Conservation (phyloP, 2,113 vertebrate species). For the Phycodurus eques region DNA sequence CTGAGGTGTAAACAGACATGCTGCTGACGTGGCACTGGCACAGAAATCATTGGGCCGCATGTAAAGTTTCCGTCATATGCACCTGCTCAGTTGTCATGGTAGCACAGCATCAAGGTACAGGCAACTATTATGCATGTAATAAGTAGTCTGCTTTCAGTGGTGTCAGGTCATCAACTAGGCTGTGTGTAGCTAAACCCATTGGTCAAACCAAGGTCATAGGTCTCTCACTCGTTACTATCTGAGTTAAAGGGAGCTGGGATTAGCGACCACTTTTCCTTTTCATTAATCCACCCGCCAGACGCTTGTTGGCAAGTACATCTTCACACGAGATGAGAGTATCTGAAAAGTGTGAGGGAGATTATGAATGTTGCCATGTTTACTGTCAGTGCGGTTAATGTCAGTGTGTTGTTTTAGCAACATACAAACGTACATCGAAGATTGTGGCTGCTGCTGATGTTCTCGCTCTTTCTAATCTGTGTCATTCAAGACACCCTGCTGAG, state of each 20-base stretch:
- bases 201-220: constrained; percentile 9
- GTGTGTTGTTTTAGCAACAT: neutral
- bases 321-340: neutral
- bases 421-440: neutral
- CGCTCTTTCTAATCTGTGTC: constrained; percentile 13
- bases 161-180: too few species aligned
- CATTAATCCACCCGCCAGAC: constrained; percentile 14
- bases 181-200: neutral
- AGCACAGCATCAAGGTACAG: neutral
- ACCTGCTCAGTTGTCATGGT: neutral
- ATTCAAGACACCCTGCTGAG: constrained; percentile 7
- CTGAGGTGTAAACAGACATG: neutral
- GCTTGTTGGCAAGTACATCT: neutral
- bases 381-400: neutral
- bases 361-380: neutral
- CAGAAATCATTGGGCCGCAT: neutral
- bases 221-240: neutral
- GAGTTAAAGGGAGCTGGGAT: constrained; percentile 13
- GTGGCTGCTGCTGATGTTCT: neutral
- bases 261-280: constrained; percentile 7
- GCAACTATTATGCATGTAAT: neutral
- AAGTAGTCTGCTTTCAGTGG: neutral
- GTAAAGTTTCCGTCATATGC: neutral
- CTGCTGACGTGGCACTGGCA: neutral
- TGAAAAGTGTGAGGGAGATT: neutral